Conservation (phyloP, 2,888 invertebrate species). For the Chrysomela aeneicollis region DNA sequence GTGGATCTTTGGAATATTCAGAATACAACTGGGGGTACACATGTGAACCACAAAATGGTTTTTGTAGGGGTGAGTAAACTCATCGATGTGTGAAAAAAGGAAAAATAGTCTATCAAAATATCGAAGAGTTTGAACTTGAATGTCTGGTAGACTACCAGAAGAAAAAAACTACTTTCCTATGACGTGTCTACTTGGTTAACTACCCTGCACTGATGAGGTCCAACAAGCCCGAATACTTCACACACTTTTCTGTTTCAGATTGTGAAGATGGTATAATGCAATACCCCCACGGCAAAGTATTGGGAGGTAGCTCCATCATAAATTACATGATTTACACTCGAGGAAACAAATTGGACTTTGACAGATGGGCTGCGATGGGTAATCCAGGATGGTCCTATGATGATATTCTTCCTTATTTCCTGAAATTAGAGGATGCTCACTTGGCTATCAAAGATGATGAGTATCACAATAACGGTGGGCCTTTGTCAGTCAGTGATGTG, state of each 20-base stretch:
- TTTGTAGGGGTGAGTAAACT: conserved; percentile 28
- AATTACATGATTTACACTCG: conserved; percentile 83
- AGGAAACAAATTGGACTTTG: conserved; percentile 74
- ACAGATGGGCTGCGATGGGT: conserved; percentile 69
- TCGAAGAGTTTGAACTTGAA: too few relatives aligned
- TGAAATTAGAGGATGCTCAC: conserved; percentile 57
- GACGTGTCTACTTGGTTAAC: too few relatives aligned
- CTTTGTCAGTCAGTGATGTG: conserved; percentile 56
- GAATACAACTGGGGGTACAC: conserved; percentile 82
- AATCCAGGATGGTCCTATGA: conserved; percentile 66
- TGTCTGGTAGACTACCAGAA: too few relatives aligned
- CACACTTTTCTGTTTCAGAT: conserved; percentile 51
- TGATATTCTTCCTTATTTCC: conserved; percentile 61
- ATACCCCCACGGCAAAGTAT: conserved; percentile 24
- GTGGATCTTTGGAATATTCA: conserved; percentile 74
- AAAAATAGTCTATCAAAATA: too few relatives aligned
- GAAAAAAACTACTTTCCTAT: too few relatives aligned
- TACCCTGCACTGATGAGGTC: too few relatives aligned
- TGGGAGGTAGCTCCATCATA: conserved; percentile 78
- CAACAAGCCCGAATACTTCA: too few relatives aligned
- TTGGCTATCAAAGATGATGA: conserved; percentile 46
- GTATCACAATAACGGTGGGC: conserved; percentile 59
- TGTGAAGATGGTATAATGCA: conserved; percentile 15
- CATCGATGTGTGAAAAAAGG: too few relatives aligned
- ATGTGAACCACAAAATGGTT: conserved; percentile 70